phyloP scores from a whole-genome alignment of 2,888 invertebrate species.

The Sphinx pinastri region DNA sequence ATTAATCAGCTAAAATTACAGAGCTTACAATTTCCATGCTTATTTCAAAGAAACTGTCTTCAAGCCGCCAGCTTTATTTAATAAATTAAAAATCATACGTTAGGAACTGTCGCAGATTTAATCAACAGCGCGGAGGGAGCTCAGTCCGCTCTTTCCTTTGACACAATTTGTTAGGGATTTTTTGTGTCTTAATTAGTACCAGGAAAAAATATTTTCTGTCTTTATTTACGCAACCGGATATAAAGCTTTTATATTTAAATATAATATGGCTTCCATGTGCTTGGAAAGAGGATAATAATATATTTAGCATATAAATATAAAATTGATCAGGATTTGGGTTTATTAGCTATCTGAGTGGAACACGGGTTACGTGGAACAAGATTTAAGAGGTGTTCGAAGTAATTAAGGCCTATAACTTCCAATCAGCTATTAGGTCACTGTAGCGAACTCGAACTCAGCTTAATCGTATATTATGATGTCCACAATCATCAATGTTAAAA shows the following conservation, averaged over 20 bases:
- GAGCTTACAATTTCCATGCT: neutral
- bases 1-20: neutral
- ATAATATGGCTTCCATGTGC: too few species aligned
- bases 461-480: too few species aligned
- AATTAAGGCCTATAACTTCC: too few species aligned
- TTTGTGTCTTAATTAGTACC: neutral
- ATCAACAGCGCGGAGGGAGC: neutral
- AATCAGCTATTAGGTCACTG: too few species aligned
- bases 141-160: neutral
- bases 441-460: too few species aligned
- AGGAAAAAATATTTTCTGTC: neutral
- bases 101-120: neutral
- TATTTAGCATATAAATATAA: too few species aligned
- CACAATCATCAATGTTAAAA: too few species aligned
- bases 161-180: neutral
- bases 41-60: constrained; percentile 3
- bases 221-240: neutral
- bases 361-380: too few species aligned
- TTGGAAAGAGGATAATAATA: too few species aligned
- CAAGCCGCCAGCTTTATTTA: constrained; percentile 5
- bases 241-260: neutral
- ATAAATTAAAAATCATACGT: constrained; percentile 15
- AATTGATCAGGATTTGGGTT: too few species aligned
- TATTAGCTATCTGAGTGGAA: too few species aligned
- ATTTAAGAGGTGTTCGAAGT: too few species aligned